Evolutionary conservation across 2,797 vertebrate genomes (phyloP).

Genomic region (Synanceia verrucosa): DNA sequence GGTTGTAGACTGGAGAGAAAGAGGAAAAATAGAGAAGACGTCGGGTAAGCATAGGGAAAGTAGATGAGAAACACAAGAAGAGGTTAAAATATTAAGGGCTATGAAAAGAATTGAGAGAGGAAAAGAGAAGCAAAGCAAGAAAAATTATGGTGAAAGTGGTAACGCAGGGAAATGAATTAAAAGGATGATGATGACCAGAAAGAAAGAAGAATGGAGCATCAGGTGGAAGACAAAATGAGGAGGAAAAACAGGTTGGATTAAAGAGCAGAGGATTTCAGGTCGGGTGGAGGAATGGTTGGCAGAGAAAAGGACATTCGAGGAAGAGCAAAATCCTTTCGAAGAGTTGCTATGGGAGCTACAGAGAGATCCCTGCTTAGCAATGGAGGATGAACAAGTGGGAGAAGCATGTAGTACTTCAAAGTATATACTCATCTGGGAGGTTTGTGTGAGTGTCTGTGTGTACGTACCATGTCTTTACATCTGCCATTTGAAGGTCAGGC

Average conservation of each 20-base stretch:
- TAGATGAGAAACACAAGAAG: neutral
- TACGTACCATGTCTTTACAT: slow-evolving; percentile 3
- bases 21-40: neutral
- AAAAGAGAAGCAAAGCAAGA: neutral
- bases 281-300: slow-evolving; percentile 15
- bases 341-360: slow-evolving; percentile 36
- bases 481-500: slow-evolving; percentile 7
- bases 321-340: slow-evolving; percentile 29
- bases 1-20: neutral
- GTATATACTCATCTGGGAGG: slow-evolving; percentile 37
- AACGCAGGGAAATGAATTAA: neutral
- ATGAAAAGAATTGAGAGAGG: neutral
- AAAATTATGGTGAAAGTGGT: neutral
- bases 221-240: slow-evolving; percentile 1
- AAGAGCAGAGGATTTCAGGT: slow-evolving; percentile 8
- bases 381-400: slow-evolving; percentile 48
- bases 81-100: neutral
- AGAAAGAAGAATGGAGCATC: neutral
- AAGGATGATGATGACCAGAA: neutral
- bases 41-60: neutral
- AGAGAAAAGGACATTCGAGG: slow-evolving; percentile 17
- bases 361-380: slow-evolving; percentile 39
- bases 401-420: slow-evolving; percentile 51
- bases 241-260: slow-evolving; percentile 17
- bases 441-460: slow-evolving; percentile 11